phyloP scores from a whole-genome alignment of 2,888 invertebrate genomes.

The Drosophila anomalata region DNA sequence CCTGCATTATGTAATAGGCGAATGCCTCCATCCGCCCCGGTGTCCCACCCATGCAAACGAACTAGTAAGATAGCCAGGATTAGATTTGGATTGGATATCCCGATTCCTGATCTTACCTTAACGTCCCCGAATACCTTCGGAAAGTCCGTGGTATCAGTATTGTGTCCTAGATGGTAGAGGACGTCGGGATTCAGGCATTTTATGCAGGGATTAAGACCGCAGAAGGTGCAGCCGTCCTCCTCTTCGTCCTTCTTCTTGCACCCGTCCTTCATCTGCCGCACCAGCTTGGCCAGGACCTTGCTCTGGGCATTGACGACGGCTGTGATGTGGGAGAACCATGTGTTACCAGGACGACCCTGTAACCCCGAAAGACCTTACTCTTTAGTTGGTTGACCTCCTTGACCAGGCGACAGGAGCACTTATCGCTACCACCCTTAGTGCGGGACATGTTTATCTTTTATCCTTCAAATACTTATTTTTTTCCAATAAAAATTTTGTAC shows the following conservation, averaged over 20 bases:
- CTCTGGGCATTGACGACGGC: constrained; percentile 55
- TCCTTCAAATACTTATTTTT: neutral
- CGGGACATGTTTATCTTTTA: constrained; percentile 4
- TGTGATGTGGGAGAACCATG: constrained; percentile 8
- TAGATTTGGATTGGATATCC: neutral
- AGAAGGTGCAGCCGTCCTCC: constrained; percentile 15
- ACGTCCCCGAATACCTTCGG: constrained; percentile 97
- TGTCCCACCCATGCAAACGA: constrained; percentile 98
- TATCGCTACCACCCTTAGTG: neutral
- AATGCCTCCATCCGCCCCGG: constrained; percentile 95
- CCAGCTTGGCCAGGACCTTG: constrained; percentile 48
- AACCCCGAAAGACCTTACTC: constrained; percentile 4
- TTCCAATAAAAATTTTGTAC: constrained; percentile 13
- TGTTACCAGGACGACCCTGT: neutral
- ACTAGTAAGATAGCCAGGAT: constrained; percentile 85
- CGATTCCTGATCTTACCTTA: constrained; percentile 87
- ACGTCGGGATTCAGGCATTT: constrained; percentile 95
- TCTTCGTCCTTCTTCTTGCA: constrained; percentile 17
- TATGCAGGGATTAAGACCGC: constrained; percentile 88
- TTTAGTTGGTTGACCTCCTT: constrained; percentile 31
- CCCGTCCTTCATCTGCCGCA: constrained; percentile 42
- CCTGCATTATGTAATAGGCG: constrained; percentile 93
- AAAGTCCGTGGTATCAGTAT: constrained; percentile 93
- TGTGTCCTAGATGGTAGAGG: constrained; percentile 93
- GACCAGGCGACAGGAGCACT: constrained; percentile 24